Evolutionary conservation across 2,888 invertebrate species (phyloP).

Genomic region (Epinotia bilunana): DNA sequence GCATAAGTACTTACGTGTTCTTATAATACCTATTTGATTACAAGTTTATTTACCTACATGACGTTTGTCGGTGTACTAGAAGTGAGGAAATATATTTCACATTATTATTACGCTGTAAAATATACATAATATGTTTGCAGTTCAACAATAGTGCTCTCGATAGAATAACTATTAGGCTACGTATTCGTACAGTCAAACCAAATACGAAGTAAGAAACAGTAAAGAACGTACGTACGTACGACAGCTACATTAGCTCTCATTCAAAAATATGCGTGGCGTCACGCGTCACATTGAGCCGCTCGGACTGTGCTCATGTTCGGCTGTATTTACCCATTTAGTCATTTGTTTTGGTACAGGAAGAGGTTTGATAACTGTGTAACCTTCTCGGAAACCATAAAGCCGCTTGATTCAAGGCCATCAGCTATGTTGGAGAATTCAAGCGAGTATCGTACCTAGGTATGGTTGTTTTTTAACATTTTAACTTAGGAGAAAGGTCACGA

Average conservation of each 20-base stretch:
- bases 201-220: too few relatives aligned
- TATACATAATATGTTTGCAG: not conserved
- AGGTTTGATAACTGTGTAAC: conserved; percentile 3
- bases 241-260: too few relatives aligned
- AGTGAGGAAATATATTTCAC: not conserved
- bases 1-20: not conserved
- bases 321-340: not conserved
- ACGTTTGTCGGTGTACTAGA: not conserved
- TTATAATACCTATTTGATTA: not conserved
- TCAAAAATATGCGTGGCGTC: too few relatives aligned
- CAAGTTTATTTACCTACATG: not conserved
- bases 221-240: too few relatives aligned
- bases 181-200: too few relatives aligned
- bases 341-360: conserved; percentile 13
- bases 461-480: too few relatives aligned
- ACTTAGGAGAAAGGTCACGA: too few relatives aligned
- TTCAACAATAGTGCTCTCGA: not conserved
- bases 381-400: conserved; percentile 23
- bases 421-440: not conserved
- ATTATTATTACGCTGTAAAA: not conserved
- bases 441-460: too few relatives aligned
- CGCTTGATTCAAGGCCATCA: not conserved
- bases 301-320: not conserved
- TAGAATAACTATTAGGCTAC: not conserved
- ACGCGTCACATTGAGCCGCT: too few relatives aligned